Percentiles rank a stretch among this genome's conserved stretches.
phyloP scores from a whole-genome alignment of 2,113 vertebrate species.

The Halcyon senegalensis region DNA sequence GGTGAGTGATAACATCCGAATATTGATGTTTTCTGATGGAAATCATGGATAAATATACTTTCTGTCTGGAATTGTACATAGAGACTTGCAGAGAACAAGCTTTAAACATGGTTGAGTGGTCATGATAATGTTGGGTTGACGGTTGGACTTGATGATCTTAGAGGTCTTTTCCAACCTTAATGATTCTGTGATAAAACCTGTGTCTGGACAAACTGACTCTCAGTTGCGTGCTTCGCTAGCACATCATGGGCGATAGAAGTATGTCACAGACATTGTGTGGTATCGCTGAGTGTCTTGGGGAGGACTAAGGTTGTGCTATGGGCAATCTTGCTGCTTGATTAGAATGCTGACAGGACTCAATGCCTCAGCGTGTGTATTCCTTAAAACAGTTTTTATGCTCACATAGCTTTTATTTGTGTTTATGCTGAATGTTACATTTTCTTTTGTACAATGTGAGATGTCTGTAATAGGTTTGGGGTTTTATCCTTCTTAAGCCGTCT shows the following conservation, averaged over 20 bases:
- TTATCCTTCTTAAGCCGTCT: neutral
- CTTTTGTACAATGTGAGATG: neutral
- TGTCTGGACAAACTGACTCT: neutral
- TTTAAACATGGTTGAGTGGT: neutral
- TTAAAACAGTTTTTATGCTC: neutral
- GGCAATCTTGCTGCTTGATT: neutral
- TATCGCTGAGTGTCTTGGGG: neutral
- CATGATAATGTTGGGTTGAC: too few species aligned
- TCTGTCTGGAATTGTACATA: neutral
- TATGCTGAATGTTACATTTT: neutral
- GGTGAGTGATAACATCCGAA: slow-evolving; percentile 77
- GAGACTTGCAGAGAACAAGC: neutral
- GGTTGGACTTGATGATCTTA: too few species aligned
- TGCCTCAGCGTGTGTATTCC: neutral
- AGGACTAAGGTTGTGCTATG: neutral
- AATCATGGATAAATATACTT: neutral
- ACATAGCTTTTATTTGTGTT: neutral
- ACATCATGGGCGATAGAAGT: neutral
- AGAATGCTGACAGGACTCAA: neutral
- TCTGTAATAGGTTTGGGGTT: neutral
- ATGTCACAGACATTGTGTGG: neutral
- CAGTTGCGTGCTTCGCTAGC: neutral
- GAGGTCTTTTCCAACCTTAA: too few species aligned
- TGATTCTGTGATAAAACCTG: neutral
- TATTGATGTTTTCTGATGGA: neutral